Percentiles rank a stretch among this genome's conserved stretches.
Evolutionary conservation across 2,888 invertebrate genomes (phyloP).

Genomic region (Ormyrus labotus): DNA sequence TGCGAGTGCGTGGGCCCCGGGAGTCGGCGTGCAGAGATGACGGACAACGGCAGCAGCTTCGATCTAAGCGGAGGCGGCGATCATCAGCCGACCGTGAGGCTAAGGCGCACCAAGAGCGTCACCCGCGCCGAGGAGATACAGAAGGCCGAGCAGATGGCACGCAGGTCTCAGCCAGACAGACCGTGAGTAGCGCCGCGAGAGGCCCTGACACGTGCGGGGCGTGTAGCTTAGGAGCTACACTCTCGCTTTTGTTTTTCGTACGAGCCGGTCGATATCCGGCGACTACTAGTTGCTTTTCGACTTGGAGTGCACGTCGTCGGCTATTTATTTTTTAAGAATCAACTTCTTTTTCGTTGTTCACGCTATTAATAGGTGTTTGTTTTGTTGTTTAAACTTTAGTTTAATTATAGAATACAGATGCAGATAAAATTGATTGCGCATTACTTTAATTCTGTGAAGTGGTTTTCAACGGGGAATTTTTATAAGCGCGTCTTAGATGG

Average conservation of each 20-base stretch:
- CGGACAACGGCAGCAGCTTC: conserved; percentile 54
- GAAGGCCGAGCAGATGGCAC: conserved; percentile 86
- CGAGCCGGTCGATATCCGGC: no score
- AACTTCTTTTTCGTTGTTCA: not conserved
- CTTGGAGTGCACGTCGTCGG: no score
- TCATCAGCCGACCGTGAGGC: conserved; percentile 76
- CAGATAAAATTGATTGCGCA: not conserved
- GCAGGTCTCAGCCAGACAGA: conserved; percentile 89
- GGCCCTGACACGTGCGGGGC: not conserved
- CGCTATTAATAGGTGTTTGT: not conserved
- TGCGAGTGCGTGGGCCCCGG: not conserved
- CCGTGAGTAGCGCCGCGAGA: conserved; percentile 82
- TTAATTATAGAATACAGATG: not conserved
- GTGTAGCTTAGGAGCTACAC: no score
- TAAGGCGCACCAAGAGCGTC: conserved; percentile 89
- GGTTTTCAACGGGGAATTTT: no score
- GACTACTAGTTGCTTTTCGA: no score
- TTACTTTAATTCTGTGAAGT: no score
- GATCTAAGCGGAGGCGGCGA: conserved; percentile 71
- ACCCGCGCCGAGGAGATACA: conserved; percentile 92
- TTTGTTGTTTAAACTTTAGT: not conserved
- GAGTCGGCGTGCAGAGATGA: conserved; percentile 54
- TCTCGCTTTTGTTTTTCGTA: no score
- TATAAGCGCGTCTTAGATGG: no score
- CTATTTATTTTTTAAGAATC: no score